Percentiles rank a stretch among this genome's conserved stretches.
phyloP scores from a whole-genome alignment of 64 coral and sea anemone genomes.

The Orbicella faveolata region DNA sequence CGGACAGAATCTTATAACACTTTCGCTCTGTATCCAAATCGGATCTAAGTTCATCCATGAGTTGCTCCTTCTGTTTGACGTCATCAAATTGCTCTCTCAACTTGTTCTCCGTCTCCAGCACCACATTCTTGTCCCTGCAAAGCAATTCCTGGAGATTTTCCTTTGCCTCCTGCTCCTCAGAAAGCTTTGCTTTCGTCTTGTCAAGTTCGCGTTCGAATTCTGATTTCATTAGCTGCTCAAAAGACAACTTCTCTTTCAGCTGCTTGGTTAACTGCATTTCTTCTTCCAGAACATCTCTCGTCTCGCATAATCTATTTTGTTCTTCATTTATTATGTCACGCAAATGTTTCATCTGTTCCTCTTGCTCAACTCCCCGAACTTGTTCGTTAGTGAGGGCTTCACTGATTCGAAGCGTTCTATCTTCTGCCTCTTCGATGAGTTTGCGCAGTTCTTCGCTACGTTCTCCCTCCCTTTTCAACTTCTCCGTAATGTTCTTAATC shows the following conservation, averaged over 20 bases:
- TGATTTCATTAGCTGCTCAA: conserved; percentile 56
- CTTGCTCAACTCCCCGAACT: conserved; percentile 47
- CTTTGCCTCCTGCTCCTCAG: conserved; percentile 39
- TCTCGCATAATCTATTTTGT: conserved; percentile 8
- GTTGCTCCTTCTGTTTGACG: conserved; percentile 1
- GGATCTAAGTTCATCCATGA: conserved; percentile 50
- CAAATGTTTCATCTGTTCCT: conserved; percentile 35
- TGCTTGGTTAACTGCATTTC: conserved; percentile 42
- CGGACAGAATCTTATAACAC: conserved; percentile 50
- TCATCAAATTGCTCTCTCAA: conserved; percentile 44
- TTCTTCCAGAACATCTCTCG: conserved; percentile 4
- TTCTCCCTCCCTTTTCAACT: conserved; percentile 29
- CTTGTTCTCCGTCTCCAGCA: conserved; percentile 42
- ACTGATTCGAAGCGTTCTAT: conserved; percentile 53
- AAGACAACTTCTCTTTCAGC: conserved; percentile 51
- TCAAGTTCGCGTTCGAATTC: conserved; percentile 64
- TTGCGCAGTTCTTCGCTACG: conserved; percentile 33
- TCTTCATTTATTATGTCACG: conserved; percentile 21
- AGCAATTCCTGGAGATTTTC: conserved; percentile 35
- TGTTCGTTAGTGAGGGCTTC: conserved; percentile 63
- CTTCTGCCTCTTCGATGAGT: conserved; percentile 61
- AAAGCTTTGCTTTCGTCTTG: conserved; percentile 30
- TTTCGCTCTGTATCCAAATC: conserved; percentile 69
- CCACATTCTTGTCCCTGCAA: conserved; percentile 36
- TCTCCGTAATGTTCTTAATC: conserved; percentile 39